Base-by-base conservation (phyloP, 2,113 vertebrate species). In the Delphinus delphis region DNA sequence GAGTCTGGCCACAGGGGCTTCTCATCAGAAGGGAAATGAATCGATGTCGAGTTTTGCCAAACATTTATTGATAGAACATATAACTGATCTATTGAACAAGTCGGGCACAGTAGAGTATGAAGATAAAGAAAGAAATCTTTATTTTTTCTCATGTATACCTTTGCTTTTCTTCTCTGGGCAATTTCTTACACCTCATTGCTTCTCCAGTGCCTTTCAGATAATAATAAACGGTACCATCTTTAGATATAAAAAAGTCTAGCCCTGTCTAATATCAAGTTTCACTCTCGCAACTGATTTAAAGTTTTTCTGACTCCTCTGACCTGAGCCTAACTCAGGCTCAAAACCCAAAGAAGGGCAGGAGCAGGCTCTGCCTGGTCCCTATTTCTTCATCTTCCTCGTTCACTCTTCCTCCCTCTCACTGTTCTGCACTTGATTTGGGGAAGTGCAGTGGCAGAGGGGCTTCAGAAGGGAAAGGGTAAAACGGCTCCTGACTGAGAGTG, bases 321-420 rank as follows among this genome's bases (percentile, higher is more conserved):
- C 8, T 60, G 70, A 74, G 10, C 36, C 31, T 53, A 28, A 84
- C 17, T 58, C 63, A 6, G n/a, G 50, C 47, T 50, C 20, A 50
- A 23, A 81, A 28, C 26, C 8, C n/a, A 38, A n/a, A 36, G 41
- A 31, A 21, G 2, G 8, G 47, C 13, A 79, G 55, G 20, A 28
- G 6, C 8, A 11, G 18, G 31, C 5, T 70, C 20, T 63, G 12
- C 5, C 21, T 60, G 6, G 9, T 7, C 76, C 31, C 5, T 23
- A 10, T 12, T 76, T 47, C 21, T 77, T 73, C 5, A 0, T 0
- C 9, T 1, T n/a, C 47, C 38, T 65, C 31, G 1, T 25, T 65
- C 13, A 8, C 13, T n/a, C 14, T 1, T 53, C 17, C 12, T 47
- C 58, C 23, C 6, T 41, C 5, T 77, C 76, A 23, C 31, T 60